Base-by-base conservation (phyloP, 2,113 vertebrate species). In the Camelus bactrianus region DNA sequence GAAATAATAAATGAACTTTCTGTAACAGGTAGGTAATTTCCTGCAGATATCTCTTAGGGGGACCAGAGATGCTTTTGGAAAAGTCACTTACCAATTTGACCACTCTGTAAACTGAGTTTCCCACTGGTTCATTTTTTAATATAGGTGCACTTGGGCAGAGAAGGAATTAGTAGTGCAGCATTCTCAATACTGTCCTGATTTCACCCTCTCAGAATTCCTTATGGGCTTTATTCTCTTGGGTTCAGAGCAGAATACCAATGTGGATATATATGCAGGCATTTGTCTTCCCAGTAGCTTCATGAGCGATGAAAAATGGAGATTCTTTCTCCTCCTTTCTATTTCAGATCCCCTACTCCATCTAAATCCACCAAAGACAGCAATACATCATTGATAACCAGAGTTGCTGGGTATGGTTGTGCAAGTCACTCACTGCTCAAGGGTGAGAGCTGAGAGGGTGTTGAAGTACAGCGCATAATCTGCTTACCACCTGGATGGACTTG, bases 261-360 rank as follows among this genome's bases (percentile, higher is more conserved):
- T 1, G 30, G 82, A 67, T 76, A 77, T 76, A 58, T 81, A 46
- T 32, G 32, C 72, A 94, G 86, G 28, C 12, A 52, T 95, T 35
- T 86, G 58, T 92, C 91, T 92, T 81, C 73, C 46, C 30, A 16
- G 82, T n/a, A 70, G 87, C 60, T 64, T 88, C 73, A 30, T 26
- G 86, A 67, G 46, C 73, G 48, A 50, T 72, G 83, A 38, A 86
- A 95, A 92, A 87, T 52, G 64, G 85, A 52, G 83, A 56, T 75
- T 65, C 48, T 82, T 88, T 32, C 42, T 84, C 42, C 46, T 70
- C 58, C 70, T 77, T 32, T 67, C 86, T 76, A 8, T 70, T 89
- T 91, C 35, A 83, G 56, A 75, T 77, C 50, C 46, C 22, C 1
- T 0, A 48, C 30, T 70, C 72, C 46, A 42, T 86, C 65, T 35